Conservation (phyloP, 1,140 invertebrate species). For the Drosophila subpulchrella region DNA sequence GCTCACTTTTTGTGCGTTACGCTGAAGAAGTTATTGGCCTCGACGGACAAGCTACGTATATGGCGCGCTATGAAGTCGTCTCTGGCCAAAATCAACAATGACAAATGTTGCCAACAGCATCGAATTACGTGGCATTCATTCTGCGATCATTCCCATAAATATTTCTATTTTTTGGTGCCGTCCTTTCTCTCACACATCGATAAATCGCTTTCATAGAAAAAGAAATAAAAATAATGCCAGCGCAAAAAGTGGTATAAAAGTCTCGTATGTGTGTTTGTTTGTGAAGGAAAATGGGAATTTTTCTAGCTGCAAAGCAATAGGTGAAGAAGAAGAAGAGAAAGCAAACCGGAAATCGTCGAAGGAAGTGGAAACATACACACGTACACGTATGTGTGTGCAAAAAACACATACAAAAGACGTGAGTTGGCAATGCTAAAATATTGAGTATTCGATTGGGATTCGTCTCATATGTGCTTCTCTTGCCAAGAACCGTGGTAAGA, state of each 20-base stretch:
- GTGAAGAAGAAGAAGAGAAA: conserved; percentile 7
- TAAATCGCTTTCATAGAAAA: conserved; percentile 63
- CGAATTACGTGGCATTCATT: conserved; percentile 75
- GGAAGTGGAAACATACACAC: conserved; percentile 45
- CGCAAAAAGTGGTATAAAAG: conserved; percentile 30
- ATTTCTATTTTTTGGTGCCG: conserved; percentile 47
- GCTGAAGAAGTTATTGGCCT: conserved; percentile 58
- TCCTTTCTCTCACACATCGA: conserved; percentile 41
- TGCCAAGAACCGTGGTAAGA: conserved; percentile 6
- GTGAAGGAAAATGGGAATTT: conserved; percentile 17
- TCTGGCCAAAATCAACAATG: conserved; percentile 71
- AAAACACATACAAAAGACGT: conserved; percentile 7
- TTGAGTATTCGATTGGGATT: conserved; percentile 44
- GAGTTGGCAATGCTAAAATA: conserved; percentile 50
- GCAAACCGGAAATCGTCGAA: conserved; percentile 67
- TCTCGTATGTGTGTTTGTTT: conserved; percentile 5
- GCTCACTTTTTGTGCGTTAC: conserved; percentile 69
- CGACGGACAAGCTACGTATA: conserved; percentile 29
- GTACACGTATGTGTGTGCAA: conserved; percentile 13
- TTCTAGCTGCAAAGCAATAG: conserved; percentile 4
- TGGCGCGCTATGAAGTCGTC: conserved; percentile 52
- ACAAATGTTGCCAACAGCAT: conserved; percentile 65
- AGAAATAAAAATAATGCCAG: conserved; percentile 58
- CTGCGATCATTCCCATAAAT: conserved; percentile 65
- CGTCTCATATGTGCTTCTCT: conserved; percentile 3